phyloP scores from a whole-genome alignment of 92 coral and sea anemone species.

The Phenganax subtilis region DNA sequence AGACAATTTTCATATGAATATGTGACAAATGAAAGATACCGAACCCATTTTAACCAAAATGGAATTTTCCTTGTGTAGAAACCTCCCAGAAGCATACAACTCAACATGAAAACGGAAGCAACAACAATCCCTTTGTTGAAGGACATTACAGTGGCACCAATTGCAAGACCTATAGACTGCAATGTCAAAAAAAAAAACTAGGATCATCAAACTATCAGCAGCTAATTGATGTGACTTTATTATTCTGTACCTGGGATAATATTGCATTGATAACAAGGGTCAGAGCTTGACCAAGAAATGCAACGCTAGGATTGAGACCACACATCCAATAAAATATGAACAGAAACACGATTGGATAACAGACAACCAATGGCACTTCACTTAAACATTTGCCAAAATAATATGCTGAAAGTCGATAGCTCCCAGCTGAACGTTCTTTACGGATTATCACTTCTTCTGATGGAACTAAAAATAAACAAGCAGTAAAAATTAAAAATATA shows the following conservation, averaged over 20 bases:
- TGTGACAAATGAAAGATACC: conserved; percentile 55
- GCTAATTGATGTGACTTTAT: background rate
- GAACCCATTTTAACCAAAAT: conserved; percentile 74
- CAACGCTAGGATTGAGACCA: conserved; percentile 77
- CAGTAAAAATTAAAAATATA: background rate
- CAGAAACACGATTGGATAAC: conserved; percentile 63
- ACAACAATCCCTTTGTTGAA: conserved; percentile 75
- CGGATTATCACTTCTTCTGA: conserved; percentile 74
- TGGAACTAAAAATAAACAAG: conserved; percentile 54
- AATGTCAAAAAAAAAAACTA: background rate
- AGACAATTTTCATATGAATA: conserved; percentile 69
- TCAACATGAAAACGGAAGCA: conserved; percentile 63
- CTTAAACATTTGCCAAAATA: conserved; percentile 76
- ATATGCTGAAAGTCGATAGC: conserved; percentile 92
- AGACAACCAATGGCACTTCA: conserved; percentile 77
- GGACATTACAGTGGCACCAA: conserved; percentile 78
- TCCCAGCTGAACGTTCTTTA: conserved; percentile 87
- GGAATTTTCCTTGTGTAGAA: conserved; percentile 78
- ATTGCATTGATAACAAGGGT: conserved; percentile 52
- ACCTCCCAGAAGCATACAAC: conserved; percentile 79
- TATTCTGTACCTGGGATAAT: conserved; percentile 61
- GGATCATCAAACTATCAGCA: background rate
- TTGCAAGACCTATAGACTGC: conserved; percentile 78
- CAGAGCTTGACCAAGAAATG: conserved; percentile 61
- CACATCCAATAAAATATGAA: conserved; percentile 70